Base-by-base conservation (phyloP, 2,797 vertebrate species). In the Amblyopsis hoosieri region DNA sequence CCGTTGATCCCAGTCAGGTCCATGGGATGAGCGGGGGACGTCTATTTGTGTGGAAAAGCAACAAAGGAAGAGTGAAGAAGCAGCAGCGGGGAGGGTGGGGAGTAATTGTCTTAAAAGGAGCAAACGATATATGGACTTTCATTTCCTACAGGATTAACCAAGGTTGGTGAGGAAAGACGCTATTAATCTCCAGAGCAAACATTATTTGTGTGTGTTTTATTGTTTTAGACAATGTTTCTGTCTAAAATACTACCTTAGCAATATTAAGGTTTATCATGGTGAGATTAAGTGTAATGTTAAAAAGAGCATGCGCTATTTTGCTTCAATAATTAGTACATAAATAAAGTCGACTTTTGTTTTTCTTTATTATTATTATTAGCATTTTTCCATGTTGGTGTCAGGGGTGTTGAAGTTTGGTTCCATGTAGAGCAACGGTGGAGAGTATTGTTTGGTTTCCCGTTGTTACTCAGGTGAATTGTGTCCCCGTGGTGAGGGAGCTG, bases 21-120 rank as follows among this genome's bases (percentile, higher is more conserved):
- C 75, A n/a, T 31, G 81, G 67, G 84, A 89, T 85, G 84, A 90
- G 82, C 7, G 42, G 59, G 60, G 77, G 78, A 82, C 79, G 76
- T 88, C 76, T 75, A 66, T 87, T 70, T 60, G 83, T 79, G 78
- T 88, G 63, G 75, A 83, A 79, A 79, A 62, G 51, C 72, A 62
- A 82, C 81, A 78, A 80, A 81, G 66, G 81, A 70, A 78, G 60
- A 76, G 78, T 73, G 72, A 80, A 69, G 60, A 64, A 83, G 85
- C 71, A 87, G 84, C 88, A 87, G 89, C 90, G 85, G 88, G 87
- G 87, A 87, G 85, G 14, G 17, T 54, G 33, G 7, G 33, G 33
- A 37, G 80, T 64, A 52, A 79, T 85, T 78, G 72, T 67, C 64
- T 46, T 48, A 66, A 74, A 60, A 5, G 73, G 80, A 80, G 74